Conservation (phyloP, 2,113 vertebrate species). For the Tychaedon coryphoeus region DNA sequence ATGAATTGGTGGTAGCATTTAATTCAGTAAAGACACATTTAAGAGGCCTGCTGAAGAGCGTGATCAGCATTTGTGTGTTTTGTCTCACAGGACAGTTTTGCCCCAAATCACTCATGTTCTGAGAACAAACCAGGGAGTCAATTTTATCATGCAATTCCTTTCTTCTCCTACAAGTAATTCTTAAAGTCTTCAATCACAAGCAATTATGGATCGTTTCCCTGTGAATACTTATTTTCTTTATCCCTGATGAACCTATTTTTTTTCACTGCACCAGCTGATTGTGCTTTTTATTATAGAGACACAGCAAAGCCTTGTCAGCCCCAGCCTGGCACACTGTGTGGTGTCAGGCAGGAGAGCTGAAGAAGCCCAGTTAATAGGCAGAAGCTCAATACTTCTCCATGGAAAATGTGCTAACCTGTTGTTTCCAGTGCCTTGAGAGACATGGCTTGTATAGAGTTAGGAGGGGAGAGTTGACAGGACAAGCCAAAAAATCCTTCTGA, state of each 20-base stretch:
- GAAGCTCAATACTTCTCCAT: background rate
- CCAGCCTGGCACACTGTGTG: background rate
- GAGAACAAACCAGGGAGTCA: background rate
- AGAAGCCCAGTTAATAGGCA: background rate
- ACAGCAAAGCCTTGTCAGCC: background rate
- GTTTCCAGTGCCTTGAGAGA: background rate
- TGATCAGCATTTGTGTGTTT: background rate
- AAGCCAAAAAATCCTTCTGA: background rate
- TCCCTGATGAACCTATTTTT: slow-evolving; percentile 29
- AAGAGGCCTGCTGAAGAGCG: background rate
- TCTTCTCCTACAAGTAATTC: slow-evolving; percentile 8
- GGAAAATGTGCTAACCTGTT: background rate
- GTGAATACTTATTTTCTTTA: slow-evolving; percentile 33
- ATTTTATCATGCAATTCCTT: slow-evolving; percentile 8
- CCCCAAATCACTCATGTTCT: background rate
- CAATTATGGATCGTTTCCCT: slow-evolving; percentile 7
- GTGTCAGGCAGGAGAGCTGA: background rate
- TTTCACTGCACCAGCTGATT: slow-evolving; percentile 21
- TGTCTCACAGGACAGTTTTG: background rate
- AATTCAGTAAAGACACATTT: background rate
- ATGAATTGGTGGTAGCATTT: background rate
- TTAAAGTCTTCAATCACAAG: slow-evolving; percentile 11
- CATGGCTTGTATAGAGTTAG: background rate
- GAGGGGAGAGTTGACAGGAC: background rate
- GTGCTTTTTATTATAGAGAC: slow-evolving; percentile 5